Percentiles rank a stretch among this genome's conserved stretches.
phyloP scores from a whole-genome alignment of 2,113 vertebrate genomes.

The Trichomycterus rosablanca region DNA sequence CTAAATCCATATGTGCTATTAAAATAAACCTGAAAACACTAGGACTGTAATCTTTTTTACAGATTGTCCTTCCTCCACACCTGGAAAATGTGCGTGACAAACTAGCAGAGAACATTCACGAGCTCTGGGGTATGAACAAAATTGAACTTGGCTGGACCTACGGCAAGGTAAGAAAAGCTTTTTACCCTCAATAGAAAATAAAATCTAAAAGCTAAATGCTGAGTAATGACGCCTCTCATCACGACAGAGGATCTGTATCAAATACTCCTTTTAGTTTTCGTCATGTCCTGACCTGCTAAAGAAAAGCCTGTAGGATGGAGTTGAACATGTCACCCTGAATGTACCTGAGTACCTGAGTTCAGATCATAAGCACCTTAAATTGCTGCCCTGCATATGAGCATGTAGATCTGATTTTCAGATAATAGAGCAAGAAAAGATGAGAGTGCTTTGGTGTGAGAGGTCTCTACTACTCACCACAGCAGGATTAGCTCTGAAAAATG shows the following conservation, averaged over 20 bases:
- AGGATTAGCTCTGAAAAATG: conserved; percentile 32
- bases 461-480: conserved; percentile 9
- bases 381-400: conserved; percentile 7
- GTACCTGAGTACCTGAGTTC: conserved; percentile 13
- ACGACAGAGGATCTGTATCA: not conserved
- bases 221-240: conserved; percentile 3
- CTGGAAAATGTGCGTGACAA: conserved; percentile 91
- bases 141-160: conserved; percentile 96
- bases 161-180: conserved; percentile 77
- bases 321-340: conserved; percentile 35
- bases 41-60: no score
- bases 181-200: not conserved
- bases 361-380: conserved; percentile 10
- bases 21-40: no score
- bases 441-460: conserved; percentile 5
- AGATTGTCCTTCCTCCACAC: conserved; percentile 89
- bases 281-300: conserved; percentile 2
- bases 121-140: conserved; percentile 98
- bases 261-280: conserved; percentile 7
- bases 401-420: conserved; percentile 28
- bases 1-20: no score
- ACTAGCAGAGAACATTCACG: conserved; percentile 95
- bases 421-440: conserved; percentile 9
- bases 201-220: not conserved
- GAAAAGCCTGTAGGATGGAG: conserved; percentile 15